Evolutionary conservation across 2,113 vertebrate species (phyloP).

Genomic region (Vulpes vulpes): DNA sequence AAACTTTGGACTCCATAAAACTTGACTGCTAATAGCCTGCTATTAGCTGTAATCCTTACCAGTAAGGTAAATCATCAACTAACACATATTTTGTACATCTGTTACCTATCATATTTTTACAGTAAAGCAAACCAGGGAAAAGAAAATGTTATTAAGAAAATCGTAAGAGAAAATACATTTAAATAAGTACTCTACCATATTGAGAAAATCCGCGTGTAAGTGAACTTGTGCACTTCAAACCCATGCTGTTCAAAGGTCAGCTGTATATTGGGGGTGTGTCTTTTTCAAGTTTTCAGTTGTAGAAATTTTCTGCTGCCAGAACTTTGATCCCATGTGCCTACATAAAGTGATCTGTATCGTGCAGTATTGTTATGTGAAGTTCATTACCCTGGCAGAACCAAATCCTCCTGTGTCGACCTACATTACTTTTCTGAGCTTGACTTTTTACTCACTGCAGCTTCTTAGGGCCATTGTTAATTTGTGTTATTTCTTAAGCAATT

Average conservation of each 20-base stretch:
- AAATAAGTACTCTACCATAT: too few species aligned
- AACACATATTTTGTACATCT: neutral
- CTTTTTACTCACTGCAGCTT: neutral
- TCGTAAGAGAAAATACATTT: neutral
- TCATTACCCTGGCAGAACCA: neutral
- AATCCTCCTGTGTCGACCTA: too few species aligned
- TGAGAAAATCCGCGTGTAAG: neutral
- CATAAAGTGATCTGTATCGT: neutral
- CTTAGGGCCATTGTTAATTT: neutral
- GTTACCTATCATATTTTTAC: neutral
- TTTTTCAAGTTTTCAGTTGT: neutral
- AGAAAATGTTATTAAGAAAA: neutral
- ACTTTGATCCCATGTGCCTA: neutral
- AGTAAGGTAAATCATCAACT: neutral
- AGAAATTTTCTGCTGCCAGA: neutral
- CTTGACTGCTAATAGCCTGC: neutral
- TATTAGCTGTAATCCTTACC: neutral
- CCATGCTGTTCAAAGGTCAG: neutral
- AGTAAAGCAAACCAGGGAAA: neutral
- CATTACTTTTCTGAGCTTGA: neutral
- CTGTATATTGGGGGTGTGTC: neutral
- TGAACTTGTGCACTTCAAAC: neutral
- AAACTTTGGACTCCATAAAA: neutral
- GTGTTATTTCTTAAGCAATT: neutral
- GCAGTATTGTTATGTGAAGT: neutral